Conservation (phyloP, 2,113 vertebrate species). For the Neogobius melanostomus region DNA sequence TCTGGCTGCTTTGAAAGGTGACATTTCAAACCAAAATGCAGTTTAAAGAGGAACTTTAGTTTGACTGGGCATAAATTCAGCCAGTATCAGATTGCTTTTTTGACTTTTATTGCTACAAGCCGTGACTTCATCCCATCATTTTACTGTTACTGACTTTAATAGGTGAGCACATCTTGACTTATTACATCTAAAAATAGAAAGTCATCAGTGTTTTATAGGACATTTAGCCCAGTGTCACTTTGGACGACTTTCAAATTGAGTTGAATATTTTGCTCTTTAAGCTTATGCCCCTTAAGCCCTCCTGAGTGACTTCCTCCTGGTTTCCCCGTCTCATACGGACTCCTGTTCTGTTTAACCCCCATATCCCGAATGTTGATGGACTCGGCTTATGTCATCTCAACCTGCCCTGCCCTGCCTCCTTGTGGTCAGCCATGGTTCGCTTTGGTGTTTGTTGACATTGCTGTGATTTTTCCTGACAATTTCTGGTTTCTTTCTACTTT, state of each 20-base stretch:
- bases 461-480: constrained; percentile 49
- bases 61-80: constrained; percentile 25
- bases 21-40: constrained; percentile 33
- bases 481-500: constrained; percentile 65
- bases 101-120: constrained; percentile 20
- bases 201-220: constrained; percentile 25
- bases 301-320: constrained; percentile 49
- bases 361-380: constrained; percentile 48
- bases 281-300: constrained; percentile 36
- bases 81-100: constrained; percentile 24
- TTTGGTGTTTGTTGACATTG: constrained; percentile 42
- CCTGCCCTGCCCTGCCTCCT: constrained; percentile 59
- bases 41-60: constrained; percentile 29
- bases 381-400: constrained; percentile 53
- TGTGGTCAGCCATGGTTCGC: constrained; percentile 60
- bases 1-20: constrained; percentile 53
- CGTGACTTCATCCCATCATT: constrained; percentile 22
- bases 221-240: constrained; percentile 32
- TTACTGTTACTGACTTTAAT: constrained; percentile 24
- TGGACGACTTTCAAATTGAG: constrained; percentile 22
- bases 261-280: constrained; percentile 28
- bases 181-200: constrained; percentile 27
- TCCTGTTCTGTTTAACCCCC: constrained; percentile 36
- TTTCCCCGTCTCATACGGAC: constrained; percentile 65
- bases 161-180: constrained; percentile 23